Evolutionary conservation across 2,113 vertebrate species (phyloP).

Genomic region (Cacatua alba): DNA sequence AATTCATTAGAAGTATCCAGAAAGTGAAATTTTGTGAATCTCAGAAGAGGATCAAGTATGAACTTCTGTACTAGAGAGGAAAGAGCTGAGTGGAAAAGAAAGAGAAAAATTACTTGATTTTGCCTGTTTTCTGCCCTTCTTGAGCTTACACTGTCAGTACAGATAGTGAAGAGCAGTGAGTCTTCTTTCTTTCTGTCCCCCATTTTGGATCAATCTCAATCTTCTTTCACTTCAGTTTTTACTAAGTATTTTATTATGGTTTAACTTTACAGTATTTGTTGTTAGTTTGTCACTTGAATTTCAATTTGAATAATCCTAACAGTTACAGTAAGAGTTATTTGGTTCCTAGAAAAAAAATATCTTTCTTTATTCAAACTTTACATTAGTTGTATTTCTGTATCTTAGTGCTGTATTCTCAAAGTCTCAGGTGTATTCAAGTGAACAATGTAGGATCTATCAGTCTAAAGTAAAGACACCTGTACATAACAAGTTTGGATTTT

Average conservation of each 20-base stretch:
- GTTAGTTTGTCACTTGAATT: neutral
- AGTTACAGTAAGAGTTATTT: neutral
- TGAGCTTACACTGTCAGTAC: rapidly evolving
- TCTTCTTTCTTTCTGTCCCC: neutral
- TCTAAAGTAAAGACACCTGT: too few species aligned
- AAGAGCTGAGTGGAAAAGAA: neutral
- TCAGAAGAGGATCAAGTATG: neutral
- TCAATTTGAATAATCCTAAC: neutral
- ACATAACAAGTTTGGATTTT: neutral
- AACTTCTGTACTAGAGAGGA: neutral
- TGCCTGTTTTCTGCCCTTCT: neutral
- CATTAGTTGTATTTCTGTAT: neutral
- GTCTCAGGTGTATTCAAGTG: neutral
- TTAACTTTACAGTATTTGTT: neutral
- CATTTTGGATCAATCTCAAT: neutral
- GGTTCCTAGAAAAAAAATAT: neutral
- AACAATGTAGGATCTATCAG: neutral
- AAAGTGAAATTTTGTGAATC: conserved; percentile 10
- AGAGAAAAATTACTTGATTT: neutral
- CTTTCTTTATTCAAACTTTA: neutral
- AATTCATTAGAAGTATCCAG: conserved; percentile 26
- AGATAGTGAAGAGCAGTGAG: neutral
- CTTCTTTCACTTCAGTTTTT: neutral
- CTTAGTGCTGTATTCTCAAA: neutral
- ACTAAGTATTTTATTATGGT: neutral